Percentiles rank a stretch among this genome's conserved stretches.
These are phyloP conservation scores for Tineola bisselliella DNA, from an alignment of 2,888 invertebrate species.

Conservation along the genomic window DNA sequence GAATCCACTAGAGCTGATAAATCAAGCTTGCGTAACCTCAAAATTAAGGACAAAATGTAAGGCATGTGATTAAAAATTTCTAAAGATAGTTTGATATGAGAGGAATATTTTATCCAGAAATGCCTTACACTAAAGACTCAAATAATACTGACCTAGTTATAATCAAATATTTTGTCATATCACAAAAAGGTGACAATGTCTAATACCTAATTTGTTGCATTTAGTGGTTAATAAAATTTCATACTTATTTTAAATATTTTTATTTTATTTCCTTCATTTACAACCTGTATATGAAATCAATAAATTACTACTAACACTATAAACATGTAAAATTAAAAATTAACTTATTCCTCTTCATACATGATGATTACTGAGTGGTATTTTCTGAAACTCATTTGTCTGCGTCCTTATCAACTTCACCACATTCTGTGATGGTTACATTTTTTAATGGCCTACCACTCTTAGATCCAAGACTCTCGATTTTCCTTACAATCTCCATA, in stretches of 20 bases:
- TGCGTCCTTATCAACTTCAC: constrained; percentile 72
- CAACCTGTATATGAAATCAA: not conserved
- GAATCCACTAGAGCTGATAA: not conserved
- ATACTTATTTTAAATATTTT: constrained; percentile 55
- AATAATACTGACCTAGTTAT: constrained; percentile 58
- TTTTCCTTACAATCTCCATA: constrained; percentile 88
- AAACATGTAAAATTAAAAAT: not conserved
- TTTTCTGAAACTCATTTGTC: not conserved
- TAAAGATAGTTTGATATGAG: constrained; percentile 64
- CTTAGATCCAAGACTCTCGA: constrained; percentile 83
- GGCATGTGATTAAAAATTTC: constrained; percentile 29
- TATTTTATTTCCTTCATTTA: constrained; percentile 19
- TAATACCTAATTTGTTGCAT: constrained; percentile 64
- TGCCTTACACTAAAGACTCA: constrained; percentile 66
- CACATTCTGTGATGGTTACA: constrained; percentile 81
- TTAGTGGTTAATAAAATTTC: constrained; percentile 66
- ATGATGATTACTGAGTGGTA: no score
- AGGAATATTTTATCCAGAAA: constrained; percentile 64
- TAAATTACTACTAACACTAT: not conserved
- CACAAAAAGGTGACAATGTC: constrained; percentile 43
- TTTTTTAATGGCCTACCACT: constrained; percentile 87
- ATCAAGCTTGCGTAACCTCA: not conserved
- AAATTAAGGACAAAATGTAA: constrained; percentile 33
- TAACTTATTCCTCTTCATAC: not conserved
- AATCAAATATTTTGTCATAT: constrained; percentile 44